Conservation (phyloP, 1,140 invertebrate species). For the Drosophila oshimai region DNA sequence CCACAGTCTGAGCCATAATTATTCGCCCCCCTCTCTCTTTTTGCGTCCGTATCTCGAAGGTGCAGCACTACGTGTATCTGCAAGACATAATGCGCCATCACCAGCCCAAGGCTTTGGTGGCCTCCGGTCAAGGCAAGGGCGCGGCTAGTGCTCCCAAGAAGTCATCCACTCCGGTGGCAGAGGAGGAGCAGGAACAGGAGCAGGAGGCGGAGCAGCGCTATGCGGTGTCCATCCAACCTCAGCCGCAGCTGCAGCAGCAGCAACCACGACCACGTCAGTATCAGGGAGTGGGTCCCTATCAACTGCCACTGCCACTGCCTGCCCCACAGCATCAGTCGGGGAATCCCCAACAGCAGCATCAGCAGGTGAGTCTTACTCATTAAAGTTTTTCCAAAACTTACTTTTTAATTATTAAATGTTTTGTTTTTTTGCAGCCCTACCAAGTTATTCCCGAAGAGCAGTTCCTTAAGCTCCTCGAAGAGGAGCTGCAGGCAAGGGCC, state of each 20-base stretch:
- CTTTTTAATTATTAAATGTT: too few species aligned
- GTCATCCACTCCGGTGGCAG: constrained; percentile 49
- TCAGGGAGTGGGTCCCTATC: constrained; percentile 39
- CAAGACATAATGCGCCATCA: constrained; percentile 75
- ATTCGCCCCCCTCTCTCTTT: constrained; percentile 27
- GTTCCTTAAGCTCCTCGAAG: constrained; percentile 71
- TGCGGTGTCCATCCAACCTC: constrained; percentile 68
- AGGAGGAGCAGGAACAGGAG: constrained; percentile 67
- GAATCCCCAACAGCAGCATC: constrained; percentile 35
- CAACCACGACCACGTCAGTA: constrained; percentile 28
- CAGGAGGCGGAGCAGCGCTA: constrained; percentile 77
- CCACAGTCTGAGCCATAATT: constrained; percentile 33
- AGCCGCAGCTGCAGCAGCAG: constrained; percentile 33
- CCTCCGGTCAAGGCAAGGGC: constrained; percentile 61
- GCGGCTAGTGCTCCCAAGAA: constrained; percentile 44
- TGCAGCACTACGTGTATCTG: constrained; percentile 78
- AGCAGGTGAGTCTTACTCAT: constrained; percentile 18
- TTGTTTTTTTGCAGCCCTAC: constrained; percentile 43
- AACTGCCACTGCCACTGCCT: constrained; percentile 53
- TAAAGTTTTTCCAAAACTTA: neutral
- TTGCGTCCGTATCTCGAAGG: constrained; percentile 41
- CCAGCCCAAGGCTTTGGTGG: constrained; percentile 55
- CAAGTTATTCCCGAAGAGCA: constrained; percentile 79
- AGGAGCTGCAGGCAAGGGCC: constrained; percentile 70
- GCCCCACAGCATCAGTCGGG: constrained; percentile 62